A percentile compares a stretch with the other conserved stretches of the same genome.
phyloP scores from a whole-genome alignment of 2,113 vertebrate species.

The Trematomus loennbergii region DNA sequence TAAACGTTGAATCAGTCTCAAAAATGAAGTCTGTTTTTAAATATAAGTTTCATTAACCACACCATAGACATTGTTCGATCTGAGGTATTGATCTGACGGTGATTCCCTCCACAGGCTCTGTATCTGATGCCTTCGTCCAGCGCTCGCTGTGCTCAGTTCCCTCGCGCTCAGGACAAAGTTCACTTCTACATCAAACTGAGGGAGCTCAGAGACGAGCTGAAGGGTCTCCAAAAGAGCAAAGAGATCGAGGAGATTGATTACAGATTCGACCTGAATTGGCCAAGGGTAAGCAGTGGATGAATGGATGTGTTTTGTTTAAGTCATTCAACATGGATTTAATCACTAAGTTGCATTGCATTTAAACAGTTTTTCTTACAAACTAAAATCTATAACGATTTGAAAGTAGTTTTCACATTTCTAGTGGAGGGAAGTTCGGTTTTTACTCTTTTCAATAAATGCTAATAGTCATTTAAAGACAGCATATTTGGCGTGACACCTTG shows the following conservation, averaged over 20 bases:
- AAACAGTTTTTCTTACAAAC: too few relatives aligned
- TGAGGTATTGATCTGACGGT: not conserved
- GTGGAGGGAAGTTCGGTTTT: too few relatives aligned
- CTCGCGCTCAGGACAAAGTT: conserved; percentile 98
- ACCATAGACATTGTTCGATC: too few relatives aligned
- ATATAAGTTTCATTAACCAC: not conserved
- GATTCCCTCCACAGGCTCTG: conserved; percentile 84
- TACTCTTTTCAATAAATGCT: not conserved
- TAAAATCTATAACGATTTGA: too few relatives aligned
- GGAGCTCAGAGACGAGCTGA: conserved; percentile 94
- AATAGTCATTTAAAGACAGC: not conserved
- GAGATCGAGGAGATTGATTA: conserved; percentile 93
- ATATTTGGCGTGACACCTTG: not conserved
- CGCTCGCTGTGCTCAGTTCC: conserved; percentile 97
- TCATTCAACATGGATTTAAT: not conserved
- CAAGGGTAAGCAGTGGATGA: conserved; percentile 85
- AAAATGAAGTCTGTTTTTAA: not conserved
- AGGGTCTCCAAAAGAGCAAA: conserved; percentile 81
- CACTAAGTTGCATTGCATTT: too few relatives aligned
- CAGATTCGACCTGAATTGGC: conserved; percentile 90
- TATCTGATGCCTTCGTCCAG: conserved; percentile 99
- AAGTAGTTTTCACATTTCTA: too few relatives aligned
- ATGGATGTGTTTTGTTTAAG: not conserved
- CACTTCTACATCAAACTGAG: conserved; percentile 98
- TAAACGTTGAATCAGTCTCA: too few relatives aligned